A percentile compares a stretch with the other conserved stretches of the same genome.
Evolutionary conservation across 2,797 vertebrate species (phyloP).

Genomic region (Monodelphis domestica): DNA sequence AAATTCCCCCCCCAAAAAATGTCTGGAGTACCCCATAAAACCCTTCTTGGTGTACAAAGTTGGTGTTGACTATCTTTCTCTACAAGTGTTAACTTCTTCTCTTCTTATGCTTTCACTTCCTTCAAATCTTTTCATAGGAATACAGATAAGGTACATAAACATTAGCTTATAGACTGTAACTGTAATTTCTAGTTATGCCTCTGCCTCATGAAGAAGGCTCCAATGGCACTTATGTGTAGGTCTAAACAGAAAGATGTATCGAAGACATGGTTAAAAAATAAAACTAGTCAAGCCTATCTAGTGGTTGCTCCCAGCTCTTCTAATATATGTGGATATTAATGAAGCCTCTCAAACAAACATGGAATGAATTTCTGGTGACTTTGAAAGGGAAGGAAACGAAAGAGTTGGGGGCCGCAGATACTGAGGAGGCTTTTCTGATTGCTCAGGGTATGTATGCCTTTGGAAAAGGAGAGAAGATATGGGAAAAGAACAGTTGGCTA

Average conservation of each 20-base stretch:
- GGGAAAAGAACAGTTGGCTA: constrained; percentile 2
- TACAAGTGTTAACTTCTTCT: too few relatives aligned
- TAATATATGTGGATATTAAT: background rate
- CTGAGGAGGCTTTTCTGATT: background rate
- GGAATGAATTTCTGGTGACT: background rate
- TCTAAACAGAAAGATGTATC: background rate
- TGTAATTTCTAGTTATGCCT: background rate
- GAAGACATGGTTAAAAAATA: background rate
- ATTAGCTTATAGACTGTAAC: too few relatives aligned
- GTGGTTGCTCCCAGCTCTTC: too few relatives aligned
- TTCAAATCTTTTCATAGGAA: too few relatives aligned
- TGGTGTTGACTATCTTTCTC: too few relatives aligned
- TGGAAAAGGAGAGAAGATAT: background rate
- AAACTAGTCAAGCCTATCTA: background rate
- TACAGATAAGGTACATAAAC: too few relatives aligned
- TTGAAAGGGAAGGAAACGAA: background rate
- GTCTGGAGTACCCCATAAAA: too few relatives aligned
- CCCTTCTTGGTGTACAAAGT: too few relatives aligned
- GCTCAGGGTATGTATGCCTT: background rate
- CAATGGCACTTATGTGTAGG: background rate
- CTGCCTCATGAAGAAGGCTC: background rate
- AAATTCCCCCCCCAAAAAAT: too few relatives aligned
- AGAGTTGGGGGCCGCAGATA: background rate
- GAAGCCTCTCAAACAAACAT: background rate
- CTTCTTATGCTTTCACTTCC: too few relatives aligned